Conservation (phyloP, 2,888 invertebrate genomes). For the Sepioteuthis lessoniana region DNA sequence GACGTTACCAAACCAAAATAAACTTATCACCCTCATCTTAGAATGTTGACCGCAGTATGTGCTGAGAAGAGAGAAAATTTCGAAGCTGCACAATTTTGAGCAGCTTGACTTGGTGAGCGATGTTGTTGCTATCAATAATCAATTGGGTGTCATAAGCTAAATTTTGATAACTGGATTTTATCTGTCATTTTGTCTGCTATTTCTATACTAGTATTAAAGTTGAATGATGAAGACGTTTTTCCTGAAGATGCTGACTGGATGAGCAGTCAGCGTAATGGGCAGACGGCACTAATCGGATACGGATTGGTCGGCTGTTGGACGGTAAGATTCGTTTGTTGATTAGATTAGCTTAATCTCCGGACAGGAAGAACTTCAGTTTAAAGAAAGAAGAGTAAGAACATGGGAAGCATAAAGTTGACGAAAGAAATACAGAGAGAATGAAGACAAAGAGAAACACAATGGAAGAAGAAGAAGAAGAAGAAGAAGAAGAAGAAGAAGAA, state of each 20-base stretch:
- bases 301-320: neutral
- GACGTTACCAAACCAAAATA: no score
- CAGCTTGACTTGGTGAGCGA: neutral
- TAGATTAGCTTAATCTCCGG: neutral
- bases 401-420: neutral
- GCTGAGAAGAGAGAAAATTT: neutral
- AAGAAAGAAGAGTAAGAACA: neutral
- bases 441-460: neutral
- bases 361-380: neutral
- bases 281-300: neutral
- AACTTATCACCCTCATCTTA: no score
- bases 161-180: neutral
- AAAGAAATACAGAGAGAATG: neutral
- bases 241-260: neutral
- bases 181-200: neutral
- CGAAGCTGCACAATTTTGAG: neutral
- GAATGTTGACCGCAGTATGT: no score
- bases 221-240: neutral
- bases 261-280: neutral
- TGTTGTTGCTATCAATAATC: neutral
- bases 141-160: neutral
- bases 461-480: neutral
- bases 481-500: neutral
- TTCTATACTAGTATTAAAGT: neutral
- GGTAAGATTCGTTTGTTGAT: neutral